A percentile compares a stretch with the other conserved stretches of the same genome.
These are phyloP conservation scores for Camponotus floridanus DNA, from an alignment of 1,140 invertebrate genomes.

Conservation along the genomic window DNA sequence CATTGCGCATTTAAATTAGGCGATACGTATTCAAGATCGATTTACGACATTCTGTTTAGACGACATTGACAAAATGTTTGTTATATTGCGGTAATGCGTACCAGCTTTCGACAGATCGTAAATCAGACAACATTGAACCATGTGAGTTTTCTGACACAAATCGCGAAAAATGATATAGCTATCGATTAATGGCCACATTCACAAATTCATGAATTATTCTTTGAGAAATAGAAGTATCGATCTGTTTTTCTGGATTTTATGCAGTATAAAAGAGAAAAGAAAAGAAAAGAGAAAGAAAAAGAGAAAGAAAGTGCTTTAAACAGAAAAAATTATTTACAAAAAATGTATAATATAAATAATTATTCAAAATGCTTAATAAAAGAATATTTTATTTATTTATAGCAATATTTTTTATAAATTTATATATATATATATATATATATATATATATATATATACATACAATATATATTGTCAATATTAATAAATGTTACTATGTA, in stretches of 20 bases:
- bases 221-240: slow-evolving; percentile 31
- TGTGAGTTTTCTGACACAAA: slow-evolving; percentile 1
- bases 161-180: slow-evolving; percentile 19
- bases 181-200: slow-evolving; percentile 45
- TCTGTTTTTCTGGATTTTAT: slow-evolving; percentile 49
- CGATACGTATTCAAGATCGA: slow-evolving; percentile 24
- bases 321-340: slow-evolving; percentile 1
- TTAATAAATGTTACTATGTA: neutral
- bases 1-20: neutral
- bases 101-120: slow-evolving; percentile 32
- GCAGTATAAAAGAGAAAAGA: neutral
- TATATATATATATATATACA: too few relatives aligned
- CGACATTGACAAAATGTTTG: slow-evolving; percentile 38
- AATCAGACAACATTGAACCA: slow-evolving; percentile 28
- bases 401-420: neutral
- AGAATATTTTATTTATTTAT: neutral
- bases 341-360: slow-evolving; percentile 9
- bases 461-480: neutral
- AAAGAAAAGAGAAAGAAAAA: too few relatives aligned
- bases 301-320: neutral
- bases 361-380: neutral
- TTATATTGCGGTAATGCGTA: slow-evolving; percentile 39
- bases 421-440: too few relatives aligned
- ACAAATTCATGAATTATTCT: slow-evolving; percentile 53
- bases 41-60: slow-evolving; percentile 35